Evolutionary conservation across 2,113 vertebrate genomes (phyloP), one percentile per base, ranked within the genome.

Genomic region (Pelobates fuscus): DNA sequence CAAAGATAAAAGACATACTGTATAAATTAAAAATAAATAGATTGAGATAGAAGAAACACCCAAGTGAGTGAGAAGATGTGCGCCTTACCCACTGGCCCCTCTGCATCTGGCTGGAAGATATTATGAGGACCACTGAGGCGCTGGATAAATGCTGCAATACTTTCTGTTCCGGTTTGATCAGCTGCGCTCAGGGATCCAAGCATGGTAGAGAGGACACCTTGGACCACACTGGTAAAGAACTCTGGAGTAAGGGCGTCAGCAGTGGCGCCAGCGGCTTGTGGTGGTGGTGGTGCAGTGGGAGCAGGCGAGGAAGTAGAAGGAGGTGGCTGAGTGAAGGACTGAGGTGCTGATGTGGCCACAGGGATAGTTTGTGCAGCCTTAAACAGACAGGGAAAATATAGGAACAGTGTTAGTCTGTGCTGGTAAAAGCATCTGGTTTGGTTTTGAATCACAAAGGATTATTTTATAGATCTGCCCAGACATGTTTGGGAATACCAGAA

Each of bases 141-240:
- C 55, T 96, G 94, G 85, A 97, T 95, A 80, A 97, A 97, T 77
- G 93, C 93, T 2, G 95, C 94, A 0, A 97, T 97, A 80, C 94
- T 97, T 78, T 96, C 95, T 0, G 92, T 94, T 83, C 93, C 93
- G 27, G 91, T 92, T 74, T 94, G 93, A 5, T 90, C 87, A 3
- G 94, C 93, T 4, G 94, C 92, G 7, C 93, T 93, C 77, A 97
- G 79, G 0, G 94, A 95, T n/a, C 94, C 94, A 88, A 97, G 89
- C 86, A 96, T 93, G 74, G 93, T 93, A 66, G 91, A 91, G 41
- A 97, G 87, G 61, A 97, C 95, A 0, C 94, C 94, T 24, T 95
- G 94, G 6, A 97, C 92, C 46, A 97, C 95, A 4, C 92, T 95
- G 0, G 93, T 95, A 78, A 95, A 95, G 63, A 95, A 92, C 83